Base-by-base conservation (phyloP, 2,888 invertebrate genomes). In the Lydus trimaculatus region DNA sequence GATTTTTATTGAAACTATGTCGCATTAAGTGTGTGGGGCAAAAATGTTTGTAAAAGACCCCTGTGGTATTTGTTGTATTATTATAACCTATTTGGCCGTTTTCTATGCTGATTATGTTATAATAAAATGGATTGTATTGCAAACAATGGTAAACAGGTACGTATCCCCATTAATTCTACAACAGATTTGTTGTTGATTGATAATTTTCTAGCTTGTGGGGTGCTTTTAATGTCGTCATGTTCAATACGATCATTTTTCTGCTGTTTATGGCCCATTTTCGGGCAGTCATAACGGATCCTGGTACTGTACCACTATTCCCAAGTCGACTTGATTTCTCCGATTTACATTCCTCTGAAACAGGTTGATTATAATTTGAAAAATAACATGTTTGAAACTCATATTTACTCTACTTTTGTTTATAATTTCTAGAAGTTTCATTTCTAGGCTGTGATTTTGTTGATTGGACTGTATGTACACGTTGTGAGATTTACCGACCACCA, bases 51-150 rank as follows among this genome's bases (percentile, higher is more conserved):
- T 94, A 67, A 89, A 88, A 80, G 95, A 96, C 88, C 93, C 94
- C 65, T 96, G 95, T 85, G 96, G 96, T 75, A 90, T 95, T 77
- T 89, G 92, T 73, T 96, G 95, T 84, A 88, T 95, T 72, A 83
- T 92, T 72, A 88, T 95, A 73, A 94, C 95, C 59, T 96, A 96
- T 83, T 84, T 89, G 61, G 92, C 94, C 62, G 89, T 96, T 56
- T 88, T 93, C 78, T 96, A 96, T 83, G 94, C 95, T 31, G 95
- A 95, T 85, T 96, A 95, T 87, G 96, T 94, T 67, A 91, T 95
- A 63, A 89, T 94, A 76, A 87, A 91, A 83, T 95, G 95, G 93
- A 91, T 96, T 73, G 90, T 95, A 73, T 85, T 94, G 71, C 92
- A 94, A 73, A 91, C 93, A 23, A 93, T 95, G 91, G 90, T 90